Evolutionary conservation across 2,888 invertebrate species (phyloP).

Genomic region (Bombyx huttoni): DNA sequence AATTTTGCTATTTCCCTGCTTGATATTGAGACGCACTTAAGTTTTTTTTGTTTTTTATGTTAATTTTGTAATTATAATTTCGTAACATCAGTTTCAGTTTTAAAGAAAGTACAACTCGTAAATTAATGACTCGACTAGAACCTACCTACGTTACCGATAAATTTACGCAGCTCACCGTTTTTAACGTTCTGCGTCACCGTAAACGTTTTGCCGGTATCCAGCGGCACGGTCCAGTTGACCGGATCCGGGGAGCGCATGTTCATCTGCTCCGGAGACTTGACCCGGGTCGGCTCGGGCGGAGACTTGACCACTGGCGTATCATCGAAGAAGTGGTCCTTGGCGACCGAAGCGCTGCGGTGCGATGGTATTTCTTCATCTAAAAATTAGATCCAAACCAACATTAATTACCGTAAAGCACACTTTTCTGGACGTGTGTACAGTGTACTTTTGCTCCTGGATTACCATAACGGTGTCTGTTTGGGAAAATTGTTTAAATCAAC

Average conservation of each 20-base stretch:
- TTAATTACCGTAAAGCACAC: neutral
- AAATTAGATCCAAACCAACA: conserved; percentile 3
- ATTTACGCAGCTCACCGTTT: conserved; percentile 53
- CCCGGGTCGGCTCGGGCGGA: conserved; percentile 92
- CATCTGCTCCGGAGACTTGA: conserved; percentile 93
- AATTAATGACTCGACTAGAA: conserved; percentile 4
- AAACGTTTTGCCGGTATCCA: conserved; percentile 94
- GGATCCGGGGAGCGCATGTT: conserved; percentile 94
- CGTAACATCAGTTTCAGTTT: neutral
- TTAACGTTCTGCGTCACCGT: conserved; percentile 94
- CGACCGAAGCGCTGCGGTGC: conserved; percentile 65
- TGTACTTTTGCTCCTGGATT: no score
- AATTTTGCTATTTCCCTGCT: neutral
- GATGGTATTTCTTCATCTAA: conserved; percentile 59
- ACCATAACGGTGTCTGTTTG: no score
- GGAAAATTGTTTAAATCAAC: no score
- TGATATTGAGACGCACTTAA: neutral
- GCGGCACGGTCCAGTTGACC: conserved; percentile 94
- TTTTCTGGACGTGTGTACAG: neutral
- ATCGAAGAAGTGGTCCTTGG: conserved; percentile 67
- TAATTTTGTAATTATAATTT: neutral
- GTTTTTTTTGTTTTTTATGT: neutral
- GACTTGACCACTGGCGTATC: conserved; percentile 84
- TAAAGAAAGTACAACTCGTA: neutral
- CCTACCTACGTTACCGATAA: conserved; percentile 29